Conservation (phyloP, 1,140 invertebrate genomes). For the Octopus sinensis region DNA sequence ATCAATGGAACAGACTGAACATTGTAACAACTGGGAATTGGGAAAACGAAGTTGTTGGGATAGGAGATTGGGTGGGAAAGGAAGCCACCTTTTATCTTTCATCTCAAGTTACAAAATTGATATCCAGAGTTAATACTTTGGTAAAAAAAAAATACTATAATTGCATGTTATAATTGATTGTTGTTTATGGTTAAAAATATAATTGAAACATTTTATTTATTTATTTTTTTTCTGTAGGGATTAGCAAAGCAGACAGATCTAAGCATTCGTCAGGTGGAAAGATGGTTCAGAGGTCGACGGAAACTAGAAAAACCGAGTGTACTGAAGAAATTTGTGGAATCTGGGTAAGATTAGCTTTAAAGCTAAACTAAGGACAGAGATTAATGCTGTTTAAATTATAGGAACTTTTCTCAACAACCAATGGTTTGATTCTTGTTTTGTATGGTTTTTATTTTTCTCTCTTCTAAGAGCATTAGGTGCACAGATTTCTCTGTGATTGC, state of each 20-base stretch:
- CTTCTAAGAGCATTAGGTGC: too few relatives aligned
- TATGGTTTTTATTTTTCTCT: too few relatives aligned
- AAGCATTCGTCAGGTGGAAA: conserved; percentile 79
- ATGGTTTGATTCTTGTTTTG: too few relatives aligned
- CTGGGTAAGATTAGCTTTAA: conserved; percentile 59
- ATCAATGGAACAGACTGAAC: too few relatives aligned
- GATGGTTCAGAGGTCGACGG: conserved; percentile 80
- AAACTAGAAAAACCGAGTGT: conserved; percentile 82
- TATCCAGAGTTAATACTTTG: background rate
- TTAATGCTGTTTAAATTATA: too few relatives aligned
- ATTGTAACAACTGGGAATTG: too few relatives aligned
- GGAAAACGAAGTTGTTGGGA: too few relatives aligned
- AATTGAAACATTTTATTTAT: background rate
- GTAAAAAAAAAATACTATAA: background rate
- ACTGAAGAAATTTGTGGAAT: conserved; percentile 86
- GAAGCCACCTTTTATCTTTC: background rate
- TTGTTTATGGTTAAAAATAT: background rate
- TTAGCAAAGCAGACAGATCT: conserved; percentile 77
- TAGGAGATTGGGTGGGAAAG: too few relatives aligned
- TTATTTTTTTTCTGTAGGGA: conserved; percentile 22
- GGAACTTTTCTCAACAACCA: too few relatives aligned
- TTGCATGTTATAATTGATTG: background rate
- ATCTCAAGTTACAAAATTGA: background rate
- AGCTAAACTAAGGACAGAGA: too few relatives aligned
- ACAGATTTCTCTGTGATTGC: too few relatives aligned